Evolutionary conservation across 2,888 invertebrate species (phyloP).

Genomic region (Napeogenes sylphis): DNA sequence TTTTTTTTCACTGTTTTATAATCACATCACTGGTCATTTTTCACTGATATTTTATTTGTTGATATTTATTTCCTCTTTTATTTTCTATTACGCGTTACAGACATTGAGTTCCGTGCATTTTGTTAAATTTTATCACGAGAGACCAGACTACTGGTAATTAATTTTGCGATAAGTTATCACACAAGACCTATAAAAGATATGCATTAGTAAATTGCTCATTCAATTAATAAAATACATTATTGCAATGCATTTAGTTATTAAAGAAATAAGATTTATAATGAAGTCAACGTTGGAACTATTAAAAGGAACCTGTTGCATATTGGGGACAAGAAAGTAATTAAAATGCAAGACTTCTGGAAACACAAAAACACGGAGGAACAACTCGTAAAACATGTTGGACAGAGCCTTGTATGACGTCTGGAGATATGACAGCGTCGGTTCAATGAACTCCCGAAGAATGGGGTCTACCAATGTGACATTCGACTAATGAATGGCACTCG

Average conservation of each 20-base stretch:
- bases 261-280: constrained; percentile 30
- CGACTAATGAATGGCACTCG: constrained; percentile 71
- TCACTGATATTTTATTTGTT: background rate
- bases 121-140: background rate
- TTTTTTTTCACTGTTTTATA: constrained; percentile 14
- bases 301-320: background rate
- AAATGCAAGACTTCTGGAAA: constrained; percentile 30
- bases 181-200: constrained; percentile 8
- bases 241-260: background rate
- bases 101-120: background rate
- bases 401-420: constrained; percentile 42
- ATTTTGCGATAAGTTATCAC: constrained; percentile 3
- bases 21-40: constrained; percentile 10
- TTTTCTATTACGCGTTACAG: background rate
- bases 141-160: background rate
- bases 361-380: constrained; percentile 44
- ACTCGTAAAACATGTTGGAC: constrained; percentile 67
- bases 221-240: background rate
- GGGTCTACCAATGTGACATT: constrained; percentile 60
- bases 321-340: constrained; percentile 18
- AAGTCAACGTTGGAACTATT: constrained; percentile 13
- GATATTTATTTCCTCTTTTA: background rate
- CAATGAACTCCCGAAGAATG: constrained; percentile 68
- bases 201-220: background rate
- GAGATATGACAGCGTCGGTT: constrained; percentile 62